phyloP scores from a whole-genome alignment of 2,797 vertebrate species.

The Ceryle rudis region DNA sequence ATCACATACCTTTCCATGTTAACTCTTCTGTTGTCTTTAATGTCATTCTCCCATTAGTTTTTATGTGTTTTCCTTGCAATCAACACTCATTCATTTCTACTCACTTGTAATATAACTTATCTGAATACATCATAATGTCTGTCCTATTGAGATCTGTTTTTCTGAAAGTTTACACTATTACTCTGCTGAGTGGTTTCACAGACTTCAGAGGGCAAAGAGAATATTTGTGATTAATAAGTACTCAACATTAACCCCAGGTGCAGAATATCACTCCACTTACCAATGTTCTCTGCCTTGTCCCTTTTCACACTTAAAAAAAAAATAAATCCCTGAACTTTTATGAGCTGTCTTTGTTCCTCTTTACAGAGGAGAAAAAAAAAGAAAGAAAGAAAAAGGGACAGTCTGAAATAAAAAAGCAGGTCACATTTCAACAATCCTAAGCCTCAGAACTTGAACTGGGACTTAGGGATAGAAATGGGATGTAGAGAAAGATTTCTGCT shows the following conservation, averaged over 20 bases:
- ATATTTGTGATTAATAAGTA: neutral
- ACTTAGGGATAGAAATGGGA: neutral
- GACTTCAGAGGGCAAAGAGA: neutral
- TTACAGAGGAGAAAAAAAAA: neutral
- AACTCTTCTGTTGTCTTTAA: neutral
- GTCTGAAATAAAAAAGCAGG: neutral
- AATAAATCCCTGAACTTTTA: neutral
- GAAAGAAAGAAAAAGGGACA: neutral
- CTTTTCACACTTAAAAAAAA: neutral
- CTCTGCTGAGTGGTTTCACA: neutral
- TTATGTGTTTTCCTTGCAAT: neutral
- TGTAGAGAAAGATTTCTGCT: neutral
- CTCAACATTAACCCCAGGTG: neutral
- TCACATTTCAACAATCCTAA: neutral
- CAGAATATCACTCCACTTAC: slow-evolving; percentile 7
- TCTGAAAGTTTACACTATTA: neutral
- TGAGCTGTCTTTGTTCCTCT: neutral
- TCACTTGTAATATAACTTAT: neutral
- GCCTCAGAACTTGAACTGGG: neutral
- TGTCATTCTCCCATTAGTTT: neutral
- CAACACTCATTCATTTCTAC: neutral
- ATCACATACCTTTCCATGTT: neutral
- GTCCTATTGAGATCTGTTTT: neutral
- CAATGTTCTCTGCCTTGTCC: neutral
- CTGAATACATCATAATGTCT: neutral